Evolutionary conservation across 1,140 invertebrate genomes (phyloP), one percentile per base, ranked within the genome.

Genomic region (Choristoneura fumiferana): DNA sequence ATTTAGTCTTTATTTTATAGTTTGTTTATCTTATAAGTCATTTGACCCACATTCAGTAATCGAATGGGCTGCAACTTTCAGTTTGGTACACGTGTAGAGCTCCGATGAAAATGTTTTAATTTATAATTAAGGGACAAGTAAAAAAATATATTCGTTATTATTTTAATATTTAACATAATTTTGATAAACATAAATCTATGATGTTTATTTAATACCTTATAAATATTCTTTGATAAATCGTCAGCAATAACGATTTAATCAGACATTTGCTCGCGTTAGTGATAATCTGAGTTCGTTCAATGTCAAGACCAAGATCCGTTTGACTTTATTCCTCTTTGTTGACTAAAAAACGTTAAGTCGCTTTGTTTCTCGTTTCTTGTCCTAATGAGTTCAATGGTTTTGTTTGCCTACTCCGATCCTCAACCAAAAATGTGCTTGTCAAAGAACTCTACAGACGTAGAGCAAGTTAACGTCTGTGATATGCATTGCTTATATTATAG

Each of bases 321-420:
- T 17, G 8, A 22, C 40, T n/a, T 18, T 43, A n/a, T 43, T 43
- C 40, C 17, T n/a, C n/a, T 43, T 18, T 17, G n/a, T n/a, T 43
- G 17, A 14, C 13, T 43, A 43, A 43, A 43, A 10, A 18, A 43
- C 15, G 17, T 43, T 22, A 4, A 2, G 22, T 18, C 17, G 3
- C 40, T n/a, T n/a, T n/a, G n/a, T n/a, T 9, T n/a, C 40, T 18
- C 22, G n/a, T 10, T 43, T 18, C 40, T 14, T 43, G 17, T 22
- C 1, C 40, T 43, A 43, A 43, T 43, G 17, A 43, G 40, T 43
- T 43, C 40, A 43, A 43, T 18, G 9, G 15, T 43, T 43, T 43
- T 43, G 40, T 43, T 43, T 43, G 40, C 22, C 40, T 43, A 43
- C 40, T 17, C 39, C 40, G 40, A 43, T 43, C 14, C 40, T 43